Conservation (phyloP, 1,140 invertebrate genomes). For the Globodera ellingtonae region DNA sequence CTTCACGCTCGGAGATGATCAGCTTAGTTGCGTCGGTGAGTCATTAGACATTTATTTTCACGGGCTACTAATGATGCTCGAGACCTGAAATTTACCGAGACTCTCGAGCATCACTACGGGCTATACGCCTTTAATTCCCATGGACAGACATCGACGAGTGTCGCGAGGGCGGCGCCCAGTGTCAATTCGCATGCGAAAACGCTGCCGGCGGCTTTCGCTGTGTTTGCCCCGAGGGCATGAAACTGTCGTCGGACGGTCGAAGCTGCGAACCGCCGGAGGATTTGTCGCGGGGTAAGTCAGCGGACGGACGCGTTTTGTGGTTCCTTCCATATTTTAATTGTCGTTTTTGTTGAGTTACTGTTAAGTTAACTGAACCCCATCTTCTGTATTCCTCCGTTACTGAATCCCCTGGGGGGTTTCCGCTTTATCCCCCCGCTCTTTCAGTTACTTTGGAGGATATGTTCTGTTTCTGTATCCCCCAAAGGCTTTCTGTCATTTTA, state of each 20-base stretch:
- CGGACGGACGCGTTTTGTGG: too few species aligned
- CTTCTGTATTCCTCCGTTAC: neutral
- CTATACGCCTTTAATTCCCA: conserved; percentile 54
- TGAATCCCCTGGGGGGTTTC: neutral
- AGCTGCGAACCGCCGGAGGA: conserved; percentile 38
- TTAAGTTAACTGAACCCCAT: too few species aligned
- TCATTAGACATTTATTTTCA: neutral
- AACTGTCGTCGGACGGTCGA: conserved; percentile 56
- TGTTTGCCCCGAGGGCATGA: conserved; percentile 72
- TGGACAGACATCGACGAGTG: conserved; percentile 58
- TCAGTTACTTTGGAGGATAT: too few species aligned
- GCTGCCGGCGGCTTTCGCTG: conserved; percentile 86
- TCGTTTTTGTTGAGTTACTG: too few species aligned
- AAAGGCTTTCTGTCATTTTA: neutral
- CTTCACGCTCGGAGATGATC: conserved; percentile 58
- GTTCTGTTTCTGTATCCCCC: neutral
- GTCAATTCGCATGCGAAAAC: conserved; percentile 74
- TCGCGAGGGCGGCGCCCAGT: conserved; percentile 21
- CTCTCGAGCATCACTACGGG: conserved; percentile 55
- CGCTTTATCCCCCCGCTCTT: too few species aligned
- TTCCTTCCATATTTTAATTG: too few species aligned
- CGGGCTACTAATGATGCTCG: conserved; percentile 51
- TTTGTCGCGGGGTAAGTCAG: neutral
- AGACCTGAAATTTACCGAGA: too few species aligned
- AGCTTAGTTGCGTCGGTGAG: conserved; percentile 67